Evolutionary conservation across 2,888 invertebrate species (phyloP), one percentile per base, ranked within the genome.

Genomic region (Heliconius sara): DNA sequence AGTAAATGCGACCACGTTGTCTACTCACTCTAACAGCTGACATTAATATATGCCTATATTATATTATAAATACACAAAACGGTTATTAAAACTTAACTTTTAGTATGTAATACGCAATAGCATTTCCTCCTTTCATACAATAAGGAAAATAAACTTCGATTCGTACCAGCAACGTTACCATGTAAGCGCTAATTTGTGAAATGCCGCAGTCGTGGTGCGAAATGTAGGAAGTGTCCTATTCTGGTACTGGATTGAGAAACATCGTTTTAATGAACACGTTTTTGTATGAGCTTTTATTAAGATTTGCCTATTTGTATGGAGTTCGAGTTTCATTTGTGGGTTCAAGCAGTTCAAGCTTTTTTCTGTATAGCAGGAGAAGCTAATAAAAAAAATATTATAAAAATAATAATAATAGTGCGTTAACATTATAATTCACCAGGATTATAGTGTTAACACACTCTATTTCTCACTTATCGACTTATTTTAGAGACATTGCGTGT

Each of bases 121-220:
- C 7, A 19, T 39, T 75, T 75, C 65, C 75, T 65, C 75, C 65
- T 75, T 75, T 65, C 75, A 65, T 65, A 25, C 63, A 65, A 75
- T 75, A 75, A 75, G 75, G 63, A 75, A 75, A n/a, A 39, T 47
- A 39, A 74, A 43, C 27, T 75, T 74, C 65, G 39, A 25, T n/a
- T 27, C 39, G 25, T 10, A 63, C 27, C 65, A 27, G 13, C 57
- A 34, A 73, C n/a, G 34, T 73, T 73, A 34, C 27, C n/a, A 43
- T 43, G 27, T 43, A 60, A 43, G 78, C 57, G 78, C 34, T 78
- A 78, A 78, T 74, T 74, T 78, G 78, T 78, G 74, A 78, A 78
- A 78, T 78, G 27, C 67, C 74, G 78, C 60, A 78, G 43, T 1
- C 47, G 47, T 5, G 16, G 43, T 39, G 73, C 30, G 67, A 67